These are phyloP conservation scores for Epinephelus lanceolatus DNA, from an alignment of 2,113 vertebrate species.

Conservation along the genomic window DNA sequence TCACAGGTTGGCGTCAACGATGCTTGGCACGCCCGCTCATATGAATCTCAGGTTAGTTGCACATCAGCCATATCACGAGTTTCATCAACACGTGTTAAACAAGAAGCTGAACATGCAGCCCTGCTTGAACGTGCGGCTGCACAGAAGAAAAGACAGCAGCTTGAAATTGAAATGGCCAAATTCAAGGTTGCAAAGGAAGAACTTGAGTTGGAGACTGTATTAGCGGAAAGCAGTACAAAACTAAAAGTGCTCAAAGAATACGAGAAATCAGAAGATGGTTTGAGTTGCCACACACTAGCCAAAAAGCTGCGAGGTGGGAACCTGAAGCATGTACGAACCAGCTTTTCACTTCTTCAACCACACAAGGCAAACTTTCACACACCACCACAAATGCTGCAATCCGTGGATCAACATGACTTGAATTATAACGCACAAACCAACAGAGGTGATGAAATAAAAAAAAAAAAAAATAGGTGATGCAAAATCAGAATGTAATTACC, in stretches of 20 bases:
- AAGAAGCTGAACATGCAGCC: background rate
- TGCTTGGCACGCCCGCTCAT: background rate
- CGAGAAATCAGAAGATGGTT: background rate
- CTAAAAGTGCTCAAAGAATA: background rate
- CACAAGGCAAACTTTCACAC: background rate
- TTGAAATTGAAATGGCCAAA: background rate
- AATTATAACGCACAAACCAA: background rate
- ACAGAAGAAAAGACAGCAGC: background rate
- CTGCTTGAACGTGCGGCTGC: background rate
- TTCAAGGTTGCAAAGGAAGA: background rate
- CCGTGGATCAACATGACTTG: background rate
- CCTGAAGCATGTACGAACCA: background rate
- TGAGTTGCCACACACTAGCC: background rate
- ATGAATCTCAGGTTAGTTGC: background rate
- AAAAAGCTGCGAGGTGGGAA: background rate
- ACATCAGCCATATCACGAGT: background rate
- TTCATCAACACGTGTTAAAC: background rate
- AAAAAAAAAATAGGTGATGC: background rate
- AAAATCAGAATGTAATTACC: background rate
- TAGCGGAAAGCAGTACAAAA: background rate
- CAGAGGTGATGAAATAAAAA: background rate
- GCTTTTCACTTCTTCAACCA: background rate
- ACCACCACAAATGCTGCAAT: background rate
- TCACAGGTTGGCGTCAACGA: background rate
- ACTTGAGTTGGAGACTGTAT: background rate